Evolutionary conservation across 2,888 invertebrate species (phyloP).

Genomic region (Caenorhabditis wallacei): DNA sequence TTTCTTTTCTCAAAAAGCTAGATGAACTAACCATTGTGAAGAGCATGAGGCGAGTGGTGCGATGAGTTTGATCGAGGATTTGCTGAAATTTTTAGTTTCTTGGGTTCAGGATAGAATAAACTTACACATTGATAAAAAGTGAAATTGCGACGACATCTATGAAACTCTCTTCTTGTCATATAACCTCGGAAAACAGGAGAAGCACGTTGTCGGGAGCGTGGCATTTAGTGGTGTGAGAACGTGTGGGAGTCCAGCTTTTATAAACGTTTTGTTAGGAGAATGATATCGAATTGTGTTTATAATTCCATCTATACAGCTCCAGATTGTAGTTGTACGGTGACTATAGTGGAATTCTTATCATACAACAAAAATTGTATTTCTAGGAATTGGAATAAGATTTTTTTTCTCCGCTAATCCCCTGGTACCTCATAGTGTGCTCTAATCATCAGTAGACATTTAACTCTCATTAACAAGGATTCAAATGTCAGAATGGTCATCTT

Average conservation of each 20-base stretch:
- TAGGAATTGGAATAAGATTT: no score
- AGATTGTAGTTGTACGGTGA: neutral
- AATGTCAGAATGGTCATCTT: no score
- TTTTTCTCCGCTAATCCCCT: no score
- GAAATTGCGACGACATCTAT: slow-evolving; percentile 1
- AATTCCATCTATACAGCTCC: neutral
- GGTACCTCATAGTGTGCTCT: no score
- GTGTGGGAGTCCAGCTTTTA: no score
- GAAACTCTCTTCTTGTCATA: neutral
- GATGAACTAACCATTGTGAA: neutral
- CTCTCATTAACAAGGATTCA: no score
- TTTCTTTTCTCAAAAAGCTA: no score
- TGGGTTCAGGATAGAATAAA: neutral
- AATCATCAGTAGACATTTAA: no score
- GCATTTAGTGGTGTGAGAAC: neutral
- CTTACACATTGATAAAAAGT: slow-evolving; percentile 14
- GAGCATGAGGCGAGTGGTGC: neutral
- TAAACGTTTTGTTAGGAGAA: no score
- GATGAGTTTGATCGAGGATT: neutral
- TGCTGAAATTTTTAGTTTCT: neutral
- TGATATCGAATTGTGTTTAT: neutral
- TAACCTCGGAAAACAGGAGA: neutral
- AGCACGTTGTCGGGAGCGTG: no score
- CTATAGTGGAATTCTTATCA: no score
- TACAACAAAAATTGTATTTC: no score